phyloP scores from a whole-genome alignment of 2,888 invertebrate genomes.

The Aethes cnicana region DNA sequence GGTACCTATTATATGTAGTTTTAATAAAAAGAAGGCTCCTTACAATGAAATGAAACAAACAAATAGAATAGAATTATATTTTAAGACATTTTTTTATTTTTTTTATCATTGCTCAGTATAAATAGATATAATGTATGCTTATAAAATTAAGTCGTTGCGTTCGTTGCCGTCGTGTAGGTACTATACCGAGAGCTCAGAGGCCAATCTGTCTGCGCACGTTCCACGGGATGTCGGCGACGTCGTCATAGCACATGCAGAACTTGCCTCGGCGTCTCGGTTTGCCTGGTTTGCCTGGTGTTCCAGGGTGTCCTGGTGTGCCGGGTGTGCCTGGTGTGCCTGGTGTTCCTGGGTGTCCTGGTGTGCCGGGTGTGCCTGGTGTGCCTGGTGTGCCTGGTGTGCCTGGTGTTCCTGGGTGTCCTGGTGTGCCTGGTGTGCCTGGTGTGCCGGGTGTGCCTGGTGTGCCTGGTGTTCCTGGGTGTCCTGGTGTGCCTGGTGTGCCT shows the following conservation, averaged over 20 bases:
- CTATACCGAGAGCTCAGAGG: background rate
- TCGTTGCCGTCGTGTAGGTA: background rate
- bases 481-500: background rate
- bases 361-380: background rate
- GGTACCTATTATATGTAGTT: too few relatives aligned
- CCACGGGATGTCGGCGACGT: slow-evolving; percentile 9
- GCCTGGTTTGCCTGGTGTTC: background rate
- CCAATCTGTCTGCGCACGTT: background rate
- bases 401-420: background rate
- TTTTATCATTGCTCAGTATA: slow-evolving; percentile 15
- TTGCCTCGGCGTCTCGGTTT: slow-evolving; percentile 1
- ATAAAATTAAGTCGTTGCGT: background rate
- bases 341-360: background rate
- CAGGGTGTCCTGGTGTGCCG: background rate
- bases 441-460: too few relatives aligned
- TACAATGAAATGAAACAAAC: background rate
- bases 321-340: background rate
- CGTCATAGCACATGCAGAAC: slow-evolving; percentile 16
- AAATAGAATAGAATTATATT: slow-evolving; percentile 10
- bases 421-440: background rate
- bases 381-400: background rate
- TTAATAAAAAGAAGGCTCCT: too few relatives aligned
- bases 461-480: background rate
- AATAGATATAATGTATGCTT: slow-evolving; percentile 8
- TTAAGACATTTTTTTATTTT: slow-evolving; percentile 10